Evolutionary conservation across 1,140 invertebrate species (phyloP).

Genomic region (Drosophila watanabei): DNA sequence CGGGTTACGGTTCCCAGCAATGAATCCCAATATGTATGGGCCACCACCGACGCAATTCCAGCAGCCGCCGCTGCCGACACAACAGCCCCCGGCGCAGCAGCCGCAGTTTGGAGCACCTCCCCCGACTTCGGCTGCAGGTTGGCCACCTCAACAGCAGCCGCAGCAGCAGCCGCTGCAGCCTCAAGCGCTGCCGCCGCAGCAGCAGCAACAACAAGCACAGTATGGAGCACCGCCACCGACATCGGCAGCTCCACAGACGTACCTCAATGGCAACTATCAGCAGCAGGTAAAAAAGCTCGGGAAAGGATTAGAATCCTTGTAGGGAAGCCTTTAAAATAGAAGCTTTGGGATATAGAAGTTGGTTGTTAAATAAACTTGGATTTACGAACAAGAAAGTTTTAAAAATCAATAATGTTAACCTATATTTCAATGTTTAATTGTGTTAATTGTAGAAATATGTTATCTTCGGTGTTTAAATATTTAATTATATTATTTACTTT

Average conservation of each 20-base stretch:
- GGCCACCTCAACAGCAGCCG: conserved; percentile 69
- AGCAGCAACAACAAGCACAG: conserved; percentile 62
- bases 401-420: not conserved
- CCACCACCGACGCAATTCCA: conserved; percentile 72
- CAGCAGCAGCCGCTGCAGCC: conserved; percentile 37
- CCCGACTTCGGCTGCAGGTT: conserved; percentile 52
- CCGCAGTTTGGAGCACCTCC: conserved; percentile 66
- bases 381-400: not conserved
- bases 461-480: too few species aligned
- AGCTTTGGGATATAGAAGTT: too few species aligned
- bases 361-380: not conserved
- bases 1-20: conserved; percentile 21
- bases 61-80: conserved; percentile 32
- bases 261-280: conserved; percentile 81
- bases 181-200: conserved; percentile 25
- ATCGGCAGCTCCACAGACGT: conserved; percentile 56
- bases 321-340: not conserved
- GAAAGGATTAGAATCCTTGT: not conserved
- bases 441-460: too few species aligned
- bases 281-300: conserved; percentile 74
- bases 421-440: not conserved
- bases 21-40: conserved; percentile 78
- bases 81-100: conserved; percentile 35
- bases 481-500: not conserved
- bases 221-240: conserved; percentile 64